A percentile compares a stretch with the other conserved stretches of the same genome.
Conservation (phyloP, 1,140 invertebrate genomes). For the Trialeurodes vaporariorum region DNA sequence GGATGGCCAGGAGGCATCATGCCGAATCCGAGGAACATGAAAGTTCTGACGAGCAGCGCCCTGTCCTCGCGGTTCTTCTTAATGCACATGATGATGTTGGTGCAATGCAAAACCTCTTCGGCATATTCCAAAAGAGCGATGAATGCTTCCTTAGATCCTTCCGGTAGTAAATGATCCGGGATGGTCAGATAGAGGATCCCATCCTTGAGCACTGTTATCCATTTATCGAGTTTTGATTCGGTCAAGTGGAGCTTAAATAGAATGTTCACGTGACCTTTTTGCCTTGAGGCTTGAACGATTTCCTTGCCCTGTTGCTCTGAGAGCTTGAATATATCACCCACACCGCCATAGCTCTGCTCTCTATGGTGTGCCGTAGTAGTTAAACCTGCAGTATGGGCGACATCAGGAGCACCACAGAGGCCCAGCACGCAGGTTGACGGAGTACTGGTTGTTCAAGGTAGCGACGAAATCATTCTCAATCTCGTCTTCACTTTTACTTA, state of each 20-base stretch:
- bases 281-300: constrained; percentile 35
- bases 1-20: constrained; percentile 68
- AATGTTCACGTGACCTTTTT: constrained; percentile 47
- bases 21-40: constrained; percentile 93
- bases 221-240: constrained; percentile 53
- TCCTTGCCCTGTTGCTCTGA: constrained; percentile 41
- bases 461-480: not conserved
- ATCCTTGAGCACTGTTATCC: constrained; percentile 71
- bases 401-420: constrained; percentile 97
- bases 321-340: constrained; percentile 67
- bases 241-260: constrained; percentile 67
- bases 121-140: constrained; percentile 88
- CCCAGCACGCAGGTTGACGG: constrained; percentile 90
- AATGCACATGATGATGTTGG: constrained; percentile 68
- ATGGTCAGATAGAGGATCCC: constrained; percentile 75
- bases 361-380: constrained; percentile 36
- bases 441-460: constrained; percentile 41
- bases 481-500: not conserved
- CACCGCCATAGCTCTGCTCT: constrained; percentile 62
- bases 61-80: constrained; percentile 72
- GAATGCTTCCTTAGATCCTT: constrained; percentile 86
- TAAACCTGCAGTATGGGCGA: constrained; percentile 58
- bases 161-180: constrained; percentile 65
- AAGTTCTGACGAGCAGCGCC: constrained; percentile 74
- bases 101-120: constrained; percentile 79